A percentile compares a stretch with the other conserved stretches of the same genome.
Conservation (phyloP, 1,140 invertebrate genomes). For the Chrysomallon squamiferum region DNA sequence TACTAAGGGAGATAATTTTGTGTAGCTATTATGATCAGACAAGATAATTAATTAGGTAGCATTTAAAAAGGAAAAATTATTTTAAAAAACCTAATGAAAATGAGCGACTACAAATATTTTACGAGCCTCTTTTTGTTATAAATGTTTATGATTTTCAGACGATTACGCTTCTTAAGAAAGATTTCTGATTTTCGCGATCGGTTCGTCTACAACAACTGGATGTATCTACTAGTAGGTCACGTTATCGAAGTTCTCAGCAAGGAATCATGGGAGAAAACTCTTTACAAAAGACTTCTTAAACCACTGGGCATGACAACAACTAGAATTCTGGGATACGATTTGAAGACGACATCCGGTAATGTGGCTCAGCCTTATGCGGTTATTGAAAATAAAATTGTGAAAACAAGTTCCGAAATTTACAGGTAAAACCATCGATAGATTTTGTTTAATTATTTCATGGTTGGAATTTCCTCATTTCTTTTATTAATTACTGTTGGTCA, state of each 20-base stretch:
- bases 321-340: constrained; percentile 3
- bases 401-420: constrained; percentile 1
- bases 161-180: constrained; percentile 5
- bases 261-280: constrained; percentile 16
- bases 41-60: too few species aligned
- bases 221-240: constrained; percentile 14
- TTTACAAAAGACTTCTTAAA: constrained; percentile 10
- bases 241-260: constrained; percentile 13
- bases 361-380: constrained; percentile 17
- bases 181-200: constrained; percentile 7
- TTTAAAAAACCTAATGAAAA: too few species aligned
- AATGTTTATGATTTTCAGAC: constrained; percentile 3
- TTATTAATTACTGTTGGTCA: too few species aligned
- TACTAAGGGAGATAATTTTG: too few species aligned
- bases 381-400: constrained; percentile 1
- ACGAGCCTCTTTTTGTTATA: not conserved
- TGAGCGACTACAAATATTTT: too few species aligned
- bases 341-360: not conserved
- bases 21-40: too few species aligned
- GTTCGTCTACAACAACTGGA: constrained; percentile 27
- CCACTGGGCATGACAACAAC: constrained; percentile 16
- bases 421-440: not conserved
- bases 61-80: not conserved
- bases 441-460: too few species aligned
- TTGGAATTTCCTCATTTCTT: too few species aligned